Evolutionary conservation across 2,797 vertebrate species (phyloP), one percentile per base, ranked within the genome.

Genomic region (Siniperca scherzeri): DNA sequence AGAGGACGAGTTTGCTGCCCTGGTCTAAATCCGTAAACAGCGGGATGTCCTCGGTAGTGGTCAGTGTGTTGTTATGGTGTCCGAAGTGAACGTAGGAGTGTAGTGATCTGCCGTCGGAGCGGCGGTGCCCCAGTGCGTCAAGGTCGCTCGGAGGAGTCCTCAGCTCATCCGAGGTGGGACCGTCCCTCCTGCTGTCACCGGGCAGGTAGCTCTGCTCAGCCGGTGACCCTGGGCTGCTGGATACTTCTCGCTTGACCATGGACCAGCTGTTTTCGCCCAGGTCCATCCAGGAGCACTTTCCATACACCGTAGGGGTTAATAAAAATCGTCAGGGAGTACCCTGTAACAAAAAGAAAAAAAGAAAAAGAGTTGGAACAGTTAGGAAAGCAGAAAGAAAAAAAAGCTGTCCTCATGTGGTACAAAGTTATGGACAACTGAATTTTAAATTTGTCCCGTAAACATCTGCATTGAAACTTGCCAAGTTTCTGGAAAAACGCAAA

Each of bases 1-100:
- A 95, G 93, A 98, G 96, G 88, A 99, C 96, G 74, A 99, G 96
- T 88, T 99, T 99, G 89, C 96, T 96, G 93, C 97, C 96, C 94
- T 98, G 98, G 91, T 99, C 98, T 89, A 99, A 95, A 93, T 99
- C 98, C 94, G 97, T 97, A 92, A 99, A 98, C 62, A 99, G 97
- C 87, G 98, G 95, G 72, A 98, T 88, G 93, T 99, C 98, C 94
- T 99, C 98, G 93, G 97, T 94, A 83, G 87, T 83, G 87, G 94
- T 84, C 90, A 96, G 92, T 91, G 93, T 91, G 90, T 95, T 96
- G 89, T 96, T 95, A 16, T 96, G 97, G 90, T 97, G 94, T 83
- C 97, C 96, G 86, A 97, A 96, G 89, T 96, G 96, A 86, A 95
- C 94, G 96, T 97, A 97, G 95, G 95, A 96, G 96, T 96, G 96